These are phyloP conservation scores for Caenorhabditis wallacei DNA, from an alignment of 2,888 invertebrate species.

Conservation along the genomic window DNA sequence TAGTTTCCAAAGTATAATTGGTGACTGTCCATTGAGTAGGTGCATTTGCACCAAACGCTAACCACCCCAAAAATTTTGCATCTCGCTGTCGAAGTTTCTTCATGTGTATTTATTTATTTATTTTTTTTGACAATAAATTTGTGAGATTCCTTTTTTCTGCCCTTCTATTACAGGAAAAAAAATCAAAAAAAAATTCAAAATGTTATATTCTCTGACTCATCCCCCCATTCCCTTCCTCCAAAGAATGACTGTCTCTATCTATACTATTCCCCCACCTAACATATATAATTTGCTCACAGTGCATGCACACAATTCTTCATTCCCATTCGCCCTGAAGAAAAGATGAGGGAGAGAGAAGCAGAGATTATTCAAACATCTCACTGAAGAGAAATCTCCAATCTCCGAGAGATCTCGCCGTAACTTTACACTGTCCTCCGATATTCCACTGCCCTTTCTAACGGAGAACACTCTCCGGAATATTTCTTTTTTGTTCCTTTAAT, in stretches of 20 bases:
- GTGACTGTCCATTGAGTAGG: conserved; percentile 65
- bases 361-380: conserved; percentile 36
- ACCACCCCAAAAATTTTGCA: conserved; percentile 5
- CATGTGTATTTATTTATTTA: background rate
- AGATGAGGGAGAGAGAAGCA: background rate
- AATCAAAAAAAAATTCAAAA: background rate
- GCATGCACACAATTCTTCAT: conserved; percentile 30
- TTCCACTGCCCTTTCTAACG: conserved; percentile 11
- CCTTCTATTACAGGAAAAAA: too few relatives aligned
- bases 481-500: background rate
- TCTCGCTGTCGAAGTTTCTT: conserved; percentile 21
- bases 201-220: background rate
- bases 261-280: background rate
- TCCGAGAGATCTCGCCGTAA: conserved; percentile 21
- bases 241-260: conserved; percentile 2
- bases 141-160: conserved; percentile 10
- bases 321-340: background rate
- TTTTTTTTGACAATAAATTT: conserved; percentile 14
- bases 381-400: conserved; percentile 5
- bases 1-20: conserved; percentile 67
- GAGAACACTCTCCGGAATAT: background rate
- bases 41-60: conserved; percentile 56
- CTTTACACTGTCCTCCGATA: conserved; percentile 25
- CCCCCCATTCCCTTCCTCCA: background rate
- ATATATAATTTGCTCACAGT: conserved; percentile 54